Conservation (phyloP, 2,797 vertebrate species). For the Podarcis siculus region DNA sequence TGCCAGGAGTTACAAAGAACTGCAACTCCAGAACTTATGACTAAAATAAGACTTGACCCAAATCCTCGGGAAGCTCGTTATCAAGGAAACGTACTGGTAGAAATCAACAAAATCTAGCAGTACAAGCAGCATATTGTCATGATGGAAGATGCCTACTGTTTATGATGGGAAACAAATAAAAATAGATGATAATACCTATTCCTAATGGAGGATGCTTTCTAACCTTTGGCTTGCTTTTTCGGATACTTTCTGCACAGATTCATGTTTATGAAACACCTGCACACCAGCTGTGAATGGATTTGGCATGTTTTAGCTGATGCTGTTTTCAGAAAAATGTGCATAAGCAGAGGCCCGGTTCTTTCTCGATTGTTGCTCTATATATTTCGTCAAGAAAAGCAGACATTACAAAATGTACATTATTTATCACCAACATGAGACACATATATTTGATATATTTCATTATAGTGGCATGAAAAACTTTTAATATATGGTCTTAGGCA, state of each 20-base stretch:
- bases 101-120: neutral
- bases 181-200: neutral
- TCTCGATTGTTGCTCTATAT: neutral
- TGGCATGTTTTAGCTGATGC: neutral
- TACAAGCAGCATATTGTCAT: neutral
- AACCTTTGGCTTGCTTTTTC: neutral
- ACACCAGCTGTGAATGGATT: neutral
- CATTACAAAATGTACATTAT: neutral
- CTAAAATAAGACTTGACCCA: slow-evolving; percentile 15
- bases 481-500: too few species aligned
- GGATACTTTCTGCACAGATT: neutral
- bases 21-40: neutral
- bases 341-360: neutral
- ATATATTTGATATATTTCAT: neutral
- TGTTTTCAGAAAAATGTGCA: neutral
- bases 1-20: neutral
- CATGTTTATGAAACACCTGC: neutral
- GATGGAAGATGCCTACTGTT: neutral
- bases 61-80: slow-evolving; percentile 2
- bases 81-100: neutral
- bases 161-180: neutral
- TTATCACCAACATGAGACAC: neutral
- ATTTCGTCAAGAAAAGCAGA: neutral
- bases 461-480: too few species aligned
- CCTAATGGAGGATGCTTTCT: neutral